Base-by-base conservation (phyloP, 2,888 invertebrate genomes). In the Macrosoma leucophasiata region DNA sequence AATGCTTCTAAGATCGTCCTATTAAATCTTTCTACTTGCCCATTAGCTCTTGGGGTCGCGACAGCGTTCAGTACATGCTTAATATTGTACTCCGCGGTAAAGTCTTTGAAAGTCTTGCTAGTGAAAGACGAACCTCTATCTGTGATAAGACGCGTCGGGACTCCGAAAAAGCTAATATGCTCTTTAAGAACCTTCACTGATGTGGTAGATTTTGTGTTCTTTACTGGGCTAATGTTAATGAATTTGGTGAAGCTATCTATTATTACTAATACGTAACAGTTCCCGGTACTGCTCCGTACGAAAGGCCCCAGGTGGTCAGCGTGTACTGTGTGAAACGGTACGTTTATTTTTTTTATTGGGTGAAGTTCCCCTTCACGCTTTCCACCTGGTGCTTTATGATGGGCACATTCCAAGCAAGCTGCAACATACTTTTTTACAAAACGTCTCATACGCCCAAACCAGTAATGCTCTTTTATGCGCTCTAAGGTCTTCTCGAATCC, bases 261-360 rank as follows among this genome's bases (percentile, higher is more conserved):
- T 3, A 50, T 33, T 3, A 48, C 48, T 5, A 50, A 23, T 3
- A 46, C 4, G 17, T 48, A 47, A 1, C 8, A 27, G 21, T 48
- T 45, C 2, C 41, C 39, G 10, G 14, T 26, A 10, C 31, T 44
- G 6, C 37, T 41, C 17, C 19, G 32, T 11, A 36, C 35, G 24
- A 50, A 48, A 0, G 49, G 51, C 0, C 44, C 53, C 2, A 47
- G 8, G 28, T 45, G 54, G 29, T 54, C 55, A 25, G 36, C 39
- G 11, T 50, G 61, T 1, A 35, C 33, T 13, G 49, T 64, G 13
- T 53, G 48, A 14, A 52, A 53, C 0, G 54, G 50, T 0, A 31
- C 14, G 4, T 24, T 27, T 1, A 34, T 7, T 19, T 51, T 53
- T 2, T 26, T 20, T 3, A 54, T 50, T 0, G 52, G 49, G 19